Evolutionary conservation across 2,888 invertebrate genomes (phyloP).

Genomic region (Zootermopsis nevadensis): DNA sequence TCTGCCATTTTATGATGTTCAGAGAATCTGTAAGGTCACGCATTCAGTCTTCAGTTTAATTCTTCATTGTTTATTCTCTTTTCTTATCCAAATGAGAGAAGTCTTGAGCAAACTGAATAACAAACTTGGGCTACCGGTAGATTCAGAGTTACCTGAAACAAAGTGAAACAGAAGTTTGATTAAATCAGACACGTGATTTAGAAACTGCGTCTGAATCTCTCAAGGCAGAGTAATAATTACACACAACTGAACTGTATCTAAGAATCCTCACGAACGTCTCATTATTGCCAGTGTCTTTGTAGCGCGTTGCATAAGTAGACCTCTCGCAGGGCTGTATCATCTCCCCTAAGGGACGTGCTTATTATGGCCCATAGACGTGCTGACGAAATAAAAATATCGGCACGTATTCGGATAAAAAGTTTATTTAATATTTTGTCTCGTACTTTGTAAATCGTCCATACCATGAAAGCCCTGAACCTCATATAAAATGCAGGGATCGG

Average conservation of each 20-base stretch:
- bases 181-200: background rate
- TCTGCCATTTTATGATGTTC: slow-evolving; percentile 22
- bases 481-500: too few relatives aligned
- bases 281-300: too few relatives aligned
- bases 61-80: background rate
- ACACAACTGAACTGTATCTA: background rate
- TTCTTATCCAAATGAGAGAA: background rate
- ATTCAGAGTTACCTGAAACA: background rate
- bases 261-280: too few relatives aligned
- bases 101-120: slow-evolving; percentile 7
- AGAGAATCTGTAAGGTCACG: background rate
- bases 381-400: too few relatives aligned
- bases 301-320: too few relatives aligned
- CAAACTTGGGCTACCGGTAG: background rate
- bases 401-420: too few relatives aligned
- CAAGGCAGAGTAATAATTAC: background rate
- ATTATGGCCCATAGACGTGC: too few relatives aligned
- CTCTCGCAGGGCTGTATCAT: too few relatives aligned
- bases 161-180: background rate
- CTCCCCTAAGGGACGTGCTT: too few relatives aligned
- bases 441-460: too few relatives aligned
- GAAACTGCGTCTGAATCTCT: background rate
- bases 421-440: too few relatives aligned
- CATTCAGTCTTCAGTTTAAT: slow-evolving; percentile 2
- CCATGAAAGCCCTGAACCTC: too few relatives aligned